Evolutionary conservation across 2,888 invertebrate genomes (phyloP).

Genomic region (Cephus runcator): DNA sequence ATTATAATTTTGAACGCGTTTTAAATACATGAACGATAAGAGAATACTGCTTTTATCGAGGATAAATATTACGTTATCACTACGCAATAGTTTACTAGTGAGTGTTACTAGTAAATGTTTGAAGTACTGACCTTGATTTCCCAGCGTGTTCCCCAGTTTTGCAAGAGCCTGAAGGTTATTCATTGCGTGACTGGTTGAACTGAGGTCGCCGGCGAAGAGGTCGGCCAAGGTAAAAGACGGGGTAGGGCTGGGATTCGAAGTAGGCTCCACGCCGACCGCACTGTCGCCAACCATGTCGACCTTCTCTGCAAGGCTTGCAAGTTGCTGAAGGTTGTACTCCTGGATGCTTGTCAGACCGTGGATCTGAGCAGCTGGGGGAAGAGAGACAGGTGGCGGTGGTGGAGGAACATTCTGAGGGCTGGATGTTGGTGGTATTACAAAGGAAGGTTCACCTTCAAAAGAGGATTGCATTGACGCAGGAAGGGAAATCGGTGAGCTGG

Average conservation of each 20-base stretch:
- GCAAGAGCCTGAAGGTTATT: slow-evolving; percentile 91
- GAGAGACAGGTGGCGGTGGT: slow-evolving; percentile 58
- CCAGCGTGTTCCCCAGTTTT: slow-evolving; percentile 78
- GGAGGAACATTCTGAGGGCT: slow-evolving; percentile 62
- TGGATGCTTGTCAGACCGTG: slow-evolving; percentile 78
- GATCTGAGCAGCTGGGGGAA: slow-evolving; percentile 62
- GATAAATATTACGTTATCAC: too few species aligned
- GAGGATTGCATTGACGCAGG: slow-evolving; percentile 80
- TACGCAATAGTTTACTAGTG: too few species aligned
- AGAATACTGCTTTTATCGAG: too few species aligned
- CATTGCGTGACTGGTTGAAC: slow-evolving; percentile 78
- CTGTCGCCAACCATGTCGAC: slow-evolving; percentile 61
- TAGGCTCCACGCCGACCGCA: slow-evolving; percentile 47
- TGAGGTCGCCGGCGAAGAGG: slow-evolving; percentile 78
- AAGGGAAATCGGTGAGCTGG: slow-evolving; percentile 77
- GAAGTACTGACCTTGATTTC: slow-evolving; percentile 63
- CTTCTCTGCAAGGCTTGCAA: slow-evolving; percentile 84
- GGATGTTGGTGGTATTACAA: slow-evolving; percentile 66
- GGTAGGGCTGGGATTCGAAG: slow-evolving; percentile 70
- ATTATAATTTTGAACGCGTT: too few species aligned
- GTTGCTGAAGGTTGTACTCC: slow-evolving; percentile 86
- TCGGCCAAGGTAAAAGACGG: slow-evolving; percentile 81
- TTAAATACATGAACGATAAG: too few species aligned
- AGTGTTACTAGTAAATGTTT: background rate
- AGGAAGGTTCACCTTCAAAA: slow-evolving; percentile 78